Evolutionary conservation across 2,888 invertebrate species (phyloP).

Genomic region (Plebejus argus): DNA sequence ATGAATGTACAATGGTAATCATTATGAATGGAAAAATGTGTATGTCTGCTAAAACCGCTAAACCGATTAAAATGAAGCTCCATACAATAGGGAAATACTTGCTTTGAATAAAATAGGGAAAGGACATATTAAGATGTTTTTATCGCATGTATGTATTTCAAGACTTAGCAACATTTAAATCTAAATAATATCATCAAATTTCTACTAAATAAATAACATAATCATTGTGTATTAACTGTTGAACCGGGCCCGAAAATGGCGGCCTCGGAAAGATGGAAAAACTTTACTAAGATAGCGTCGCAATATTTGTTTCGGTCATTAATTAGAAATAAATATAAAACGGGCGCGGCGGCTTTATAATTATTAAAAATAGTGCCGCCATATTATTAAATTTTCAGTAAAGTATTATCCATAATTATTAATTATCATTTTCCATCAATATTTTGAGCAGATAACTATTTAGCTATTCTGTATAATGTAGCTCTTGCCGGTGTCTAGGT

Average conservation of each 20-base stretch:
- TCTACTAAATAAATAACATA: constrained; percentile 5
- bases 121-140: too few relatives aligned
- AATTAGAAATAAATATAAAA: constrained; percentile 55
- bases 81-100: too few relatives aligned
- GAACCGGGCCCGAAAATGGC: constrained; percentile 46
- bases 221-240: constrained; percentile 36
- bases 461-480: not conserved
- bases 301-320: constrained; percentile 60
- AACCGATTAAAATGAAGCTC: too few relatives aligned
- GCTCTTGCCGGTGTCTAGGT: not conserved
- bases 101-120: too few relatives aligned
- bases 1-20: too few relatives aligned
- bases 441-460: not conserved
- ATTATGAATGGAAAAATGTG: too few relatives aligned
- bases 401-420: not conserved
- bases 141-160: too few relatives aligned
- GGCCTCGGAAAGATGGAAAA: constrained; percentile 57
- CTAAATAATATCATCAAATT: too few relatives aligned
- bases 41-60: too few relatives aligned
- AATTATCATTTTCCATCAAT: not conserved
- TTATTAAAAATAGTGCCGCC: constrained; percentile 17
- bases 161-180: too few relatives aligned
- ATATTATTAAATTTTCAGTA: not conserved
- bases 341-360: constrained; percentile 17
- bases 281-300: constrained; percentile 52